Base-by-base conservation (phyloP, 1,140 invertebrate genomes). In the Sinella curviseta region DNA sequence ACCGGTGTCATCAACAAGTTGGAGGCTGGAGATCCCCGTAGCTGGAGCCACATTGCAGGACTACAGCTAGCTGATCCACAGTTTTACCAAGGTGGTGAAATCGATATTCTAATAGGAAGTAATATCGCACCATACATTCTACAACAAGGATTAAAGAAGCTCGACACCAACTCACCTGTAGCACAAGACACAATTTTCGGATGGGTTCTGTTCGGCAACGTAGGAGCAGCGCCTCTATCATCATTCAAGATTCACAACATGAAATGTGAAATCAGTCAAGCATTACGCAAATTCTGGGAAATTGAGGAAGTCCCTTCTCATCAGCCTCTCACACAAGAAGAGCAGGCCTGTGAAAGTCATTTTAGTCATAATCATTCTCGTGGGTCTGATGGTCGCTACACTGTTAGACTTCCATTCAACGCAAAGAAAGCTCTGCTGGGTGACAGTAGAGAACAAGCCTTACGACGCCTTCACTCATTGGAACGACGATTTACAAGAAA, bases 351-450 rank as follows among this genome's bases (percentile, higher is more conserved):
- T 67, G 83, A 84, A 48, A 28, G 78, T 3, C 80, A 83, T 74
- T 84, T 82, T 60, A 14, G 74, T 2, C 1, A 80, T 55, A 84
- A 77, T 20, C 76, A 77, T 12, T 55, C 14, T 1, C 80, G 82
- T 1, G 30, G 80, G 65, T 0, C 28, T 14, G 24, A 60, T 74
- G 84, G 85, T 14, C 17, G 78, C 76, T 84, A 83, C 73, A 77
- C 67, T 0, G 83, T 84, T 0, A 67, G 67, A 2, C 57, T 85
- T 0, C 84, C 81, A 12, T 84, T 85, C 67, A 81, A 82, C 8
- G 73, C 82, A 2, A 76, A 77, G 67, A 36, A 14, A 76, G 0
- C 79, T 55, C 4, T 80, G 79, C 39, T 55, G 78, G 57, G 28
- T 78, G 79, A 78, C 80, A 79, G 78, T 84, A 24, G 65, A 31